phyloP scores from a whole-genome alignment of 2,888 invertebrate species.

The Sycophila texana region DNA sequence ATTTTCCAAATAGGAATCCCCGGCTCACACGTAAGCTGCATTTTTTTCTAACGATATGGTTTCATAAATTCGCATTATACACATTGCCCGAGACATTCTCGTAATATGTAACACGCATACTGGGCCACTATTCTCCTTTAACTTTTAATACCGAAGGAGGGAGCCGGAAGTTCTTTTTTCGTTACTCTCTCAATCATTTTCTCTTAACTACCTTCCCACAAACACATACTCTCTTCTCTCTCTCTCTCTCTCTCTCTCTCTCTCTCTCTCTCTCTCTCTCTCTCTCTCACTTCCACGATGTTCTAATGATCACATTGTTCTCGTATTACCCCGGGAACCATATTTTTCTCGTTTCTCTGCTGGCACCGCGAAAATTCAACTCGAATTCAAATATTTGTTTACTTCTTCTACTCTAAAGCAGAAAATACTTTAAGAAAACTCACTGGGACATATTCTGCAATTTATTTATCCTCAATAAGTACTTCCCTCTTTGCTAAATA shows the following conservation, averaged over 20 bases:
- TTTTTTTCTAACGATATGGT: conserved; percentile 41
- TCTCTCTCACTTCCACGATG: background rate
- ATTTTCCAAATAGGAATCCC: conserved; percentile 26
- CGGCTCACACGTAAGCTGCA: conserved; percentile 34
- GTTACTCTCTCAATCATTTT: conserved; percentile 53
- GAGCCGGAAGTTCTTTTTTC: conserved; percentile 8
- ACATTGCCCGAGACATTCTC: background rate
- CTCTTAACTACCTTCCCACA: conserved; percentile 35
- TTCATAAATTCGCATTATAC: conserved; percentile 46
- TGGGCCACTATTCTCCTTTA: conserved; percentile 22
- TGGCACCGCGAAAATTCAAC: background rate
- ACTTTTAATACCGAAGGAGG: conserved; percentile 5
- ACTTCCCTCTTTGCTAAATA: too few species aligned
- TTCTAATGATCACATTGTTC: conserved; percentile 31
- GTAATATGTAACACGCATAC: conserved; percentile 11
- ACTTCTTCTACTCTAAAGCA: background rate
- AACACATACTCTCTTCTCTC: background rate
- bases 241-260: background rate
- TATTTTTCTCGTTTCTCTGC: conserved; percentile 19
- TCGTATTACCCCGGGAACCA: conserved; percentile 37
- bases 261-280: background rate
- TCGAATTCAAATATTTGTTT: background rate
- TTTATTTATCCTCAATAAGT: background rate
- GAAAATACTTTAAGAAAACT: too few species aligned
- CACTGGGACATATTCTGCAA: too few species aligned